Percentiles rank a stretch among this genome's conserved stretches.
Conservation (phyloP, 2,888 invertebrate genomes). For the Terebella lapidaria region DNA sequence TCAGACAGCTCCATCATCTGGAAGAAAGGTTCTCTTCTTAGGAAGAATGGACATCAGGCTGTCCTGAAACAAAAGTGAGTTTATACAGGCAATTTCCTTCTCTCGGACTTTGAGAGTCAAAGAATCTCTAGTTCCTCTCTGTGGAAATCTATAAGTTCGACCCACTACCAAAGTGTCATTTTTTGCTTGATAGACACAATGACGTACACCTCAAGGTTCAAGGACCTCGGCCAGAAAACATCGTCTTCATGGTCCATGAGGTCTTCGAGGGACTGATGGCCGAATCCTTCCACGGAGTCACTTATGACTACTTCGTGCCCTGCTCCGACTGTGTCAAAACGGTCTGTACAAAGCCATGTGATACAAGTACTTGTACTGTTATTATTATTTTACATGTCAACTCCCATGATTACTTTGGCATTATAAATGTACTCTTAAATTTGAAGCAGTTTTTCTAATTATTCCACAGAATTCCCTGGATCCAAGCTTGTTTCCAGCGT, state of each 20-base stretch:
- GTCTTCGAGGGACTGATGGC: conserved; percentile 48
- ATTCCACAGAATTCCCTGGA: conserved; percentile 33
- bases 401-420: too few relatives aligned
- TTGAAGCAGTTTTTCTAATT: background rate
- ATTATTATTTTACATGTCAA: too few relatives aligned
- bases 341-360: too few relatives aligned
- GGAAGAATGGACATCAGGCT: conserved; percentile 48
- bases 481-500: conserved; percentile 45
- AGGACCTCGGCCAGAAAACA: conserved; percentile 49
- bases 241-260: conserved; percentile 50
- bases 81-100: too few relatives aligned
- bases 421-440: background rate
- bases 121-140: too few relatives aligned
- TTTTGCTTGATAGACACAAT: background rate
- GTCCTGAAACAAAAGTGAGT: conserved; percentile 19
- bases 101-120: too few relatives aligned
- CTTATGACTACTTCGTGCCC: conserved; percentile 47
- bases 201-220: conserved; percentile 42
- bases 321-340: conserved; percentile 46
- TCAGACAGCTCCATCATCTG: conserved; percentile 46
- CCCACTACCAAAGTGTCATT: too few relatives aligned
- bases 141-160: too few relatives aligned
- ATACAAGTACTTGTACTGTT: too few relatives aligned
- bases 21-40: conserved; percentile 49
- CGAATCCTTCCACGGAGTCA: conserved; percentile 50